Base-by-base conservation (phyloP, 2,113 vertebrate genomes). In the Nanorana parkeri region DNA sequence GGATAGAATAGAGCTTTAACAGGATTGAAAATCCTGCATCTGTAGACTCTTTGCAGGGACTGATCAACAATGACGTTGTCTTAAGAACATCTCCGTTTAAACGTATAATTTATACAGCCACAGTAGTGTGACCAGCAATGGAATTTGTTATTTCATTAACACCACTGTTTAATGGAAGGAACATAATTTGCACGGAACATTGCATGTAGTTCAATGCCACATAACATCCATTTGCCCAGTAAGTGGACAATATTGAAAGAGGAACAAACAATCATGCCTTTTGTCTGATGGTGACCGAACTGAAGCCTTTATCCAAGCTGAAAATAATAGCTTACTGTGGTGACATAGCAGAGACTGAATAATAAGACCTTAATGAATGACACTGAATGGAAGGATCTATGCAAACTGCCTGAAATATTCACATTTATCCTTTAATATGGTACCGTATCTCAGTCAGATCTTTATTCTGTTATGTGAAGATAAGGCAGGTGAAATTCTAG, bases 241-340 rank as follows among this genome's bases (percentile, higher is more conserved):
- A 68, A 56, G 52, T 68, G 54, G 65, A 68, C 64, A 79, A 67
- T 58, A 58, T 24, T 79, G 64, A 79, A 79, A 68, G 65, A 51
- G 28, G 28, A 68, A 23, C 19, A 68, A 68, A 79, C 65, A 79
- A 68, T 68, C n/a, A 17, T 64, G 67, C 29, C 61, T 51, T 55
- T n/a, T 79, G 26, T 66, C 64, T 41, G 29, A 36, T 68, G 51
- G 52, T 23, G 77, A 79, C 29, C 19, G 51, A 36, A 60, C 19
- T 68, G 52, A 68, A 78, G 61, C n/a, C 65, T 79, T 79, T 21
- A 68, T 55, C 65, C 11, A 55, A 21, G 65, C 77, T 36, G 51
- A 17, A 68, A 56, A 78, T 78, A 78, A 51, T 51, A 77, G 41
- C 17, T 41, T 64, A 60, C 64, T 63, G 23, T 77, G 10, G 17